Evolutionary conservation across 1,140 invertebrate genomes (phyloP).

Genomic region (Diachasmimorpha longicaudata): DNA sequence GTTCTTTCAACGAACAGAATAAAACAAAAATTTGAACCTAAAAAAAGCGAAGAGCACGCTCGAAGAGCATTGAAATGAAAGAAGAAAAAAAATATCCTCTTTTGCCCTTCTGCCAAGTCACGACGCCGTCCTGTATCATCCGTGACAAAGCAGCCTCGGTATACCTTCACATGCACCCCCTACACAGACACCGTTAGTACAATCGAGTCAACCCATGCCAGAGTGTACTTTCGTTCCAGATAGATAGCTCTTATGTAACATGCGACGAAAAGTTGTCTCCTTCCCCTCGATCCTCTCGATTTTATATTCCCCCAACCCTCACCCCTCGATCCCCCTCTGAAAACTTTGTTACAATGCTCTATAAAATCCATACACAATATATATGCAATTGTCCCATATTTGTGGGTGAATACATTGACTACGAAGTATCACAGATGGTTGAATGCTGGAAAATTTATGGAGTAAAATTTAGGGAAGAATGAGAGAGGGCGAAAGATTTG

Average conservation of each 20-base stretch:
- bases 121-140: conserved; percentile 39
- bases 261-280: conserved; percentile 5
- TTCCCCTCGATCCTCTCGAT: not conserved
- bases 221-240: conserved; percentile 1
- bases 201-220: not conserved
- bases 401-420: not conserved
- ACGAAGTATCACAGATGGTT: not conserved
- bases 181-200: conserved; percentile 3
- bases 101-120: conserved; percentile 40
- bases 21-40: not conserved
- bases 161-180: conserved; percentile 13
- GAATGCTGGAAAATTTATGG: not conserved
- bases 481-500: not conserved
- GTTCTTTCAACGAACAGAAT: not conserved
- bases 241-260: conserved; percentile 13
- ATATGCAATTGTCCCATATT: not conserved
- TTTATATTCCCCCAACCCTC: not conserved
- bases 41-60: not conserved
- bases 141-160: conserved; percentile 27
- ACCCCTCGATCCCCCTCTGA: too few species aligned
- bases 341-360: conserved; percentile 1
- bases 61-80: not conserved
- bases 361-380: conserved; percentile 3
- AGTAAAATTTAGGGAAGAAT: not conserved
- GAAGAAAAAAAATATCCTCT: conserved; percentile 29